Evolutionary conservation across 2,797 vertebrate genomes (phyloP), one percentile per base, ranked within the genome.

Genomic region (Silurus lanzhouensis): DNA sequence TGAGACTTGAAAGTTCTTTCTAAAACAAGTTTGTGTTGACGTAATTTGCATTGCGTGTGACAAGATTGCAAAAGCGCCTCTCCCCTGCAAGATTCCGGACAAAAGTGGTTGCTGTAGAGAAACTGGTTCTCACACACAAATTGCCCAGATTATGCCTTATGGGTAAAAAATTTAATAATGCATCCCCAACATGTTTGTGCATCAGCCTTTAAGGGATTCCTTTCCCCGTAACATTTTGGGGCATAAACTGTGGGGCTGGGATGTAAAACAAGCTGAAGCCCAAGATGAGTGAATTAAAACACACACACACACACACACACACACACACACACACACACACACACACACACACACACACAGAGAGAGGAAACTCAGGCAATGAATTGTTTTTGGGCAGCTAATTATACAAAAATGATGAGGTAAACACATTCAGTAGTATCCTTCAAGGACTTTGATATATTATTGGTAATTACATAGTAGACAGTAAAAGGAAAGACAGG

Each of bases 401-500:
- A 64, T 79, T 79, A 44, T 64, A 64, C 6, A 8, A 64, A 61
- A 79, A 63, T n/a, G 19, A 79, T 15, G 77, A 79, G 60, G 77
- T 79, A 79, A 79, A 79, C 60, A 63, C 31, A 22, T 64, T 15
- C 1, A 48, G 20, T n/a, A 79, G 77, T 64, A 46, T 79, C 64
- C 64, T 79, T 64, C 58, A 63, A 79, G 60, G 60, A 64, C 60
- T 46, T 64, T 78, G 38, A 79, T 79, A 12, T 64, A 46, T 63
- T 17, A 38, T 38, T 38, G 4, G 38, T 79, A 79, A 79, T 79
- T 46, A 64, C 31, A 15, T 44, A 79, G 77, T 46, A 64, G 60
- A 79, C 38, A 10, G 14, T 46, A n/a, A 2, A 22, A 12, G 57
- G 75, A 76, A 77, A 38, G 46, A 25, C 71, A 74, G 13, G 3